phyloP scores from a whole-genome alignment of 1,140 invertebrate species.

The Drosophila sucinea region DNA sequence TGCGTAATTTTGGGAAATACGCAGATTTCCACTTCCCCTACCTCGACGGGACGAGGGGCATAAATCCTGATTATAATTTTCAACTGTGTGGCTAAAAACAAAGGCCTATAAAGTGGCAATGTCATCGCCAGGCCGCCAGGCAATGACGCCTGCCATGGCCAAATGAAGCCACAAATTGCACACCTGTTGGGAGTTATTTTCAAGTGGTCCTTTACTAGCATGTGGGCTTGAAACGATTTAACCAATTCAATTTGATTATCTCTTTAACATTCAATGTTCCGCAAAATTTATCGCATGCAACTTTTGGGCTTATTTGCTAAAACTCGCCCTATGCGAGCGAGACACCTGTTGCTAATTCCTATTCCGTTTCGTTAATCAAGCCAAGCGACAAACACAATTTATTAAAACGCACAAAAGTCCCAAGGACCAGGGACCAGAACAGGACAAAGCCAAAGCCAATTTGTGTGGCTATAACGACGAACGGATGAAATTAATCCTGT shows the following conservation, averaged over 20 bases:
- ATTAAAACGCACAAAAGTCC: conserved; percentile 60
- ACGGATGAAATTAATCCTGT: conserved; percentile 62
- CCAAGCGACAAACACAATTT: conserved; percentile 57
- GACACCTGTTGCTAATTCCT: conserved; percentile 59
- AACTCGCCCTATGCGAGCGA: background rate
- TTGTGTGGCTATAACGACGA: conserved; percentile 46
- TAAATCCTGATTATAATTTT: conserved; percentile 45
- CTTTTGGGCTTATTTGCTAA: conserved; percentile 2
- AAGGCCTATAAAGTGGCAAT: conserved; percentile 56
- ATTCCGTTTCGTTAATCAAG: conserved; percentile 49
- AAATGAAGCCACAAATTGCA: conserved; percentile 35
- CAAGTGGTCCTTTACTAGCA: conserved; percentile 9
- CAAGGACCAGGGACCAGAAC: conserved; percentile 19
- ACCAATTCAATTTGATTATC: conserved; percentile 7
- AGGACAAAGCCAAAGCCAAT: conserved; percentile 20
- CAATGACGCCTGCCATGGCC: conserved; percentile 54
- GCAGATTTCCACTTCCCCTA: conserved; percentile 17
- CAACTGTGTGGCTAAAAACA: conserved; percentile 30
- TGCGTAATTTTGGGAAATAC: conserved; percentile 57
- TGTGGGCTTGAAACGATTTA: background rate
- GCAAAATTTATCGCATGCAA: conserved; percentile 33
- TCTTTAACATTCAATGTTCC: conserved; percentile 16
- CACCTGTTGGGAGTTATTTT: conserved; percentile 38
- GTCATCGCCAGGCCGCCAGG: conserved; percentile 51
- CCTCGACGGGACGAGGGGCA: background rate